A percentile compares a stretch with the other conserved stretches of the same genome.
Evolutionary conservation across 2,888 invertebrate genomes (phyloP).

Genomic region (Dicyrtomina minuta): DNA sequence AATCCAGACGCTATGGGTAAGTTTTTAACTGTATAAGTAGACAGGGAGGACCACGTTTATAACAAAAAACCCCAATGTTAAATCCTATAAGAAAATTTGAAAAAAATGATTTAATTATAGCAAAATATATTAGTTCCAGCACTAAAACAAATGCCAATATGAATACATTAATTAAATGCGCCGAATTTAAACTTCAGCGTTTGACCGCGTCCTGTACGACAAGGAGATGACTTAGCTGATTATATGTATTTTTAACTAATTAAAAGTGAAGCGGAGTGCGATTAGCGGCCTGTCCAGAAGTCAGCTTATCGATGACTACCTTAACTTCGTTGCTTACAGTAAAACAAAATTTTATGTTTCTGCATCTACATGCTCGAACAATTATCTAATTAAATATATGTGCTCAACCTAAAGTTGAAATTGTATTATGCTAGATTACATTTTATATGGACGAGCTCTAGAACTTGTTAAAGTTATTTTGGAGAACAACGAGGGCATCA

Average conservation of each 20-base stretch:
- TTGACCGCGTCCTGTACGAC: slow-evolving; percentile 43
- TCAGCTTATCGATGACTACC: slow-evolving; percentile 49
- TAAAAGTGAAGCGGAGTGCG: slow-evolving; percentile 28
- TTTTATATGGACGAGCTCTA: not conserved
- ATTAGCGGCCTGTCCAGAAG: slow-evolving; percentile 40
- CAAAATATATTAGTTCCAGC: no score
- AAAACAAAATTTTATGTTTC: no score
- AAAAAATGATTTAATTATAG: no score
- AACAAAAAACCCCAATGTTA: no score
- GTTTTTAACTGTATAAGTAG: no score
- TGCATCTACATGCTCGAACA: no score
- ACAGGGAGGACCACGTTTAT: no score
- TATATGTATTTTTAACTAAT: slow-evolving; percentile 38
- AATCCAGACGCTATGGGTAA: slow-evolving; percentile 38
- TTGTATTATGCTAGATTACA: not conserved
- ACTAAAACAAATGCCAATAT: no score
- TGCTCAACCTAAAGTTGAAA: no score
- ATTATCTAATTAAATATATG: no score
- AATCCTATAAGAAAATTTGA: no score
- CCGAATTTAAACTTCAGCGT: slow-evolving; percentile 28
- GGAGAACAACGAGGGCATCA: slow-evolving; percentile 8
- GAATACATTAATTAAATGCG: no score
- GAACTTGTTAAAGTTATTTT: not conserved
- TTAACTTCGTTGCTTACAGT: slow-evolving; percentile 42
- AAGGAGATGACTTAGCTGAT: slow-evolving; percentile 28